These are phyloP conservation scores for Coenonympha glycerion DNA, from an alignment of 2,888 invertebrate genomes.

Conservation along the genomic window DNA sequence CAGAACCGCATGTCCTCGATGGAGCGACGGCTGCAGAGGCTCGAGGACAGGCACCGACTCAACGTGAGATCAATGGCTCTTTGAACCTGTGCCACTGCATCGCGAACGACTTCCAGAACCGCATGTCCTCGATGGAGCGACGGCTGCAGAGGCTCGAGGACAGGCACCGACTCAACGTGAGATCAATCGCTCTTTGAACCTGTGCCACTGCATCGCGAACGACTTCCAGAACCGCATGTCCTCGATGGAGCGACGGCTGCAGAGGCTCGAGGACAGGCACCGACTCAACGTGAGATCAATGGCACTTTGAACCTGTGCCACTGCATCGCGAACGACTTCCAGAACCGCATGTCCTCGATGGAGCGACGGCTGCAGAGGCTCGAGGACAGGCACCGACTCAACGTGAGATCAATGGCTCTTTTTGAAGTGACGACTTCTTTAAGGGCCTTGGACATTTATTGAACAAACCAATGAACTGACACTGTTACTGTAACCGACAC, in stretches of 20 bases:
- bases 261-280: constrained; percentile 39
- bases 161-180: constrained; percentile 24
- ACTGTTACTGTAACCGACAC: no score
- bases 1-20: constrained; percentile 37
- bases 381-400: constrained; percentile 35
- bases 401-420: constrained; percentile 20
- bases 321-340: constrained; percentile 49
- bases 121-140: constrained; percentile 43
- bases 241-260: constrained; percentile 45
- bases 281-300: constrained; percentile 14
- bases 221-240: constrained; percentile 43
- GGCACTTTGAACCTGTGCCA: constrained; percentile 45
- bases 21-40: constrained; percentile 42
- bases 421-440: no score
- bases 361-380: constrained; percentile 43
- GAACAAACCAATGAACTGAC: no score
- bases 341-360: constrained; percentile 38
- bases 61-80: constrained; percentile 28
- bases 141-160: constrained; percentile 43
- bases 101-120: constrained; percentile 42
- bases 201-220: constrained; percentile 49
- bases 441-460: no score
- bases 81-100: constrained; percentile 51
- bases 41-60: constrained; percentile 38
- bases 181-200: constrained; percentile 34